These are phyloP conservation scores for Lasius fuliginosus DNA, from an alignment of 2,888 invertebrate species.

Conservation along the genomic window DNA sequence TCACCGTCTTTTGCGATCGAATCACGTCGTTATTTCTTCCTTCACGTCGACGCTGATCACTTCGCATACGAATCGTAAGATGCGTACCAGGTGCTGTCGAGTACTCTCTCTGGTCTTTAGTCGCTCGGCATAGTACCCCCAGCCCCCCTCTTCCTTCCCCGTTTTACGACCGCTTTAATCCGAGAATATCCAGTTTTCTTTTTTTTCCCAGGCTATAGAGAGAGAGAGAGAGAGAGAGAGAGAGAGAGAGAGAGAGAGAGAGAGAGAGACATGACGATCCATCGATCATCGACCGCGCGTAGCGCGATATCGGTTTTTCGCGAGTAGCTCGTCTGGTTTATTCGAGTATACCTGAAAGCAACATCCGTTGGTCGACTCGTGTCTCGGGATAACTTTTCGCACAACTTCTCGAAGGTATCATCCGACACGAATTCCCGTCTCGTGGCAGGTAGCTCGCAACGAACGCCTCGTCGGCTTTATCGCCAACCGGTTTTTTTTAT, in stretches of 20 bases:
- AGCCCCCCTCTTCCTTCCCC: too few species aligned
- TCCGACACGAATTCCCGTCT: conserved; percentile 51
- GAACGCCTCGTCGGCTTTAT: conserved; percentile 33
- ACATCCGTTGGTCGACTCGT: conserved; percentile 46
- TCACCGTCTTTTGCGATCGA: conserved; percentile 39
- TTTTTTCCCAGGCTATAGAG: conserved; percentile 66
- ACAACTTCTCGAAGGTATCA: conserved; percentile 61
- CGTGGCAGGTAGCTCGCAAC: conserved; percentile 31
- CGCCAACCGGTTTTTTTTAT: conserved; percentile 57
- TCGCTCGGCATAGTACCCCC: background rate
- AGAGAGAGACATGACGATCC: conserved; percentile 65
- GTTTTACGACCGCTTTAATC: conserved; percentile 67
- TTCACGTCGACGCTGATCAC: conserved; percentile 66
- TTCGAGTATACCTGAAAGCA: conserved; percentile 44
- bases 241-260: background rate
- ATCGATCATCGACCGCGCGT: conserved; percentile 77
- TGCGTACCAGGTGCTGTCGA: conserved; percentile 51
- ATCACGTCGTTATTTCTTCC: conserved; percentile 66
- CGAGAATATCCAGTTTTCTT: conserved; percentile 76
- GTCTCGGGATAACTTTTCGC: conserved; percentile 59
- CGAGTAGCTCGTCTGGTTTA: conserved; percentile 58
- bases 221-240: conserved; percentile 35
- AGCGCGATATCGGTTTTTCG: conserved; percentile 74
- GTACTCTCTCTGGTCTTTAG: conserved; percentile 60
- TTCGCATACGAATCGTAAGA: conserved; percentile 76